Evolutionary conservation across 1,140 invertebrate genomes (phyloP), one percentile per base, ranked within the genome.

Genomic region (Oryctes rhinoceros): DNA sequence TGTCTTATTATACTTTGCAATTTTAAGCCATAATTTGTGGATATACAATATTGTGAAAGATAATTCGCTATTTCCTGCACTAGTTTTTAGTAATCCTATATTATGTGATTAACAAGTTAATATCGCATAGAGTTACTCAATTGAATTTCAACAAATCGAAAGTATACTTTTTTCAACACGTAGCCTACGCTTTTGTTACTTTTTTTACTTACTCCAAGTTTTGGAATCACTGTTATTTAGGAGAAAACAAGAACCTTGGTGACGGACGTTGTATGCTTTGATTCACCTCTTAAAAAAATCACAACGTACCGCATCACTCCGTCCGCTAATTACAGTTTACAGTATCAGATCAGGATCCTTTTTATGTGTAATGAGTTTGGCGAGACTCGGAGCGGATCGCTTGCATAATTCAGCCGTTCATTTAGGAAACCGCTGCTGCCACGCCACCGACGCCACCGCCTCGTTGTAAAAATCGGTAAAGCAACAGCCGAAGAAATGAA

Each of bases 331-430:
- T 84, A 84, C 82, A 71, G 78, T 24, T 76, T 65, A 49, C 75
- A 79, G 78, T 83, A 83, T 84, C 83, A 80, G 82, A 83, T 83
- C 82, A 84, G 81, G 81, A 76, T 78, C 81, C 83, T 82, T 82
- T 76, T 65, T 62, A 81, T 75, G 53, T 65, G 59, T 81, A 81
- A 81, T 75, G 78, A 81, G 81, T 79, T 79, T 78, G 75, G 48
- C 44, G 62, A 47, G 78, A 37, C 78, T 49, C 47, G 62, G n/a
- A 79, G 78, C 39, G 71, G 24, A 71, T 35, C 53, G 71, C 53
- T 39, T 82, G 76, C 71, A 82, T 82, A 81, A 82, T 82, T 82
- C 78, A 82, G 44, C 39, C 76, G 76, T 18, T 82, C 81, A 81
- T 82, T 82, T 71, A 37, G 77, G 39, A 30, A 79, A 76, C 47